Evolutionary conservation across 2,888 invertebrate species (phyloP).

Genomic region (Drosophila anomelani): DNA sequence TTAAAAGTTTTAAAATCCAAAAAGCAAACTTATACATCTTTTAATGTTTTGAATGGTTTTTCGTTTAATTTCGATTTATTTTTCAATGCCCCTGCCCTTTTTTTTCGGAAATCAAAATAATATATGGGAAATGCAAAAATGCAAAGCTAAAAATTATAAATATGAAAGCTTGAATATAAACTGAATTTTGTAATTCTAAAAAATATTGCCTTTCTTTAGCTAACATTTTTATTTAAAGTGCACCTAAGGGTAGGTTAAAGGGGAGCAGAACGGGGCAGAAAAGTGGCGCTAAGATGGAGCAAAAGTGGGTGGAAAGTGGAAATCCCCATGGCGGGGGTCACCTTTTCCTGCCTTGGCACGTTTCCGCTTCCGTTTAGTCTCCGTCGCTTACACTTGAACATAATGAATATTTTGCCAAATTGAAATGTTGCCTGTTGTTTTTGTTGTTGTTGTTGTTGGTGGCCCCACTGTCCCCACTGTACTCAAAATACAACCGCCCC

Average conservation of each 20-base stretch:
- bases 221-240: background rate
- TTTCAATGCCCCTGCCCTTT: background rate
- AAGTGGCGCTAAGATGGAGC: background rate
- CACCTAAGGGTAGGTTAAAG: background rate
- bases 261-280: background rate
- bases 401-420: slow-evolving; percentile 78
- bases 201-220: background rate
- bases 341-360: slow-evolving; percentile 63
- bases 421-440: slow-evolving; percentile 68
- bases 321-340: slow-evolving; percentile 31
- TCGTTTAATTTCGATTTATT: background rate
- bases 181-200: no score
- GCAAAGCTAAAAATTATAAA: no score
- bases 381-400: slow-evolving; percentile 65
- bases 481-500: background rate
- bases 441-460: slow-evolving; percentile 21
- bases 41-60: background rate
- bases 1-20: background rate
- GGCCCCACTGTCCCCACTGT: slow-evolving; percentile 7
- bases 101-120: background rate
- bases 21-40: background rate
- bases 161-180: background rate
- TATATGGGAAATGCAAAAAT: background rate
- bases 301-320: slow-evolving; percentile 5
- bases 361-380: slow-evolving; percentile 77